These are phyloP conservation scores for Euglossa dilemma DNA, from an alignment of 1,140 invertebrate genomes.

Conservation along the genomic window DNA sequence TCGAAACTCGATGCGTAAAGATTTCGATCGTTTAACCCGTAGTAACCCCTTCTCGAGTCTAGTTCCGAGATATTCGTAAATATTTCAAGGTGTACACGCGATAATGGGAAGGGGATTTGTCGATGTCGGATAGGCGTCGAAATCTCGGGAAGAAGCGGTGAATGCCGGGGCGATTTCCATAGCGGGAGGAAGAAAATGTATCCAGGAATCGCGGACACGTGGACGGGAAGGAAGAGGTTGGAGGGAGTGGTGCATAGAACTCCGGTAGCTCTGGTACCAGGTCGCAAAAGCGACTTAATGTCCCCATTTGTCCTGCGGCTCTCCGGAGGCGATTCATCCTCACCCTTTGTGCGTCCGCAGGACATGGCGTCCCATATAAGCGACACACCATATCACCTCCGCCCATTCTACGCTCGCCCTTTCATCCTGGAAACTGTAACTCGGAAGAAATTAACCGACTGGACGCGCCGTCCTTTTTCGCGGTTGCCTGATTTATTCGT, in stretches of 20 bases:
- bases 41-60: no score
- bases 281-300: conserved; percentile 73
- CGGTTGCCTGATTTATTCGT: conserved; percentile 47
- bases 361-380: conserved; percentile 60
- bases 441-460: conserved; percentile 69
- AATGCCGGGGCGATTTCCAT: background rate
- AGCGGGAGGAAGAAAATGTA: conserved; percentile 35
- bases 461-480: conserved; percentile 54
- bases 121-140: background rate
- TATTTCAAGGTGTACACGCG: background rate
- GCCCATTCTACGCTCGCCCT: conserved; percentile 21
- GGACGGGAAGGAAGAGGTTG: conserved; percentile 22
- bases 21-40: no score
- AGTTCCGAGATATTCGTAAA: accelerated
- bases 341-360: conserved; percentile 64
- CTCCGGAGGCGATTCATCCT: conserved; percentile 73
- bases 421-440: conserved; percentile 59
- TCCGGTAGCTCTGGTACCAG: conserved; percentile 62
- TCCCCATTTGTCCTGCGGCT: conserved; percentile 72
- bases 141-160: background rate
- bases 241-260: conserved; percentile 37
- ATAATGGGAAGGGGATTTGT: no score
- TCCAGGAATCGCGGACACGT: conserved; percentile 43
- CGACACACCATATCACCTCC: conserved; percentile 66
- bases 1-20: no score